Percentiles rank a stretch among this genome's conserved stretches.
Conservation (phyloP, 2,888 invertebrate genomes). For the Pandemis corylana region DNA sequence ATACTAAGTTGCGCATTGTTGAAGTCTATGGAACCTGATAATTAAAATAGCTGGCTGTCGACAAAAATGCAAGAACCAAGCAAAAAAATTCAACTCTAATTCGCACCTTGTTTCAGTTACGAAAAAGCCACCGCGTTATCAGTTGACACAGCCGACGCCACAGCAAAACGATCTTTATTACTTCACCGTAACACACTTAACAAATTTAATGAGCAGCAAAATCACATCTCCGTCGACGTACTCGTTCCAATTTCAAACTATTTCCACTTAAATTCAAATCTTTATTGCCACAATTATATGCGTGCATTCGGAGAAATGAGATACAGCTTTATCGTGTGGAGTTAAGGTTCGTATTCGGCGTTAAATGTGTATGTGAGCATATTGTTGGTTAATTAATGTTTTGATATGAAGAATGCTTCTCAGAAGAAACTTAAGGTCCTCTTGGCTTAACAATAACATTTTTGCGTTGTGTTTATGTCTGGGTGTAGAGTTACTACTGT, state of each 20-base stretch:
- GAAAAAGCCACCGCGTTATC: neutral
- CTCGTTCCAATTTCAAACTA: constrained; percentile 71
- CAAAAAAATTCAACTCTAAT: constrained; percentile 3
- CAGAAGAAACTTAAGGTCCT: constrained; percentile 68
- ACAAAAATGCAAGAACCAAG: constrained; percentile 6
- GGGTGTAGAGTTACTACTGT: constrained; percentile 69
- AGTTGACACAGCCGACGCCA: neutral
- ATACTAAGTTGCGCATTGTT: neutral
- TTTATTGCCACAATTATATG: constrained; percentile 58
- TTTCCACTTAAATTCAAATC: constrained; percentile 72
- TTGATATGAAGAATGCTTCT: constrained; percentile 66
- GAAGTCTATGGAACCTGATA: neutral
- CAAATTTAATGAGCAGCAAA: constrained; percentile 28
- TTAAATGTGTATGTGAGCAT: constrained; percentile 32
- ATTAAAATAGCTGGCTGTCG: constrained; percentile 16
- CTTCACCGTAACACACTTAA: constrained; percentile 9
- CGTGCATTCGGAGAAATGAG: constrained; percentile 27
- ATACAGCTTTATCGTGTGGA: constrained; percentile 7
- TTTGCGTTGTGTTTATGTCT: constrained; percentile 69
- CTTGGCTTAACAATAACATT: constrained; percentile 70
- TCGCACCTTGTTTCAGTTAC: constrained; percentile 9
- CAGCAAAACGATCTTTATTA: constrained; percentile 19
- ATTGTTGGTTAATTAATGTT: constrained; percentile 54
- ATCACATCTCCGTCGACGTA: constrained; percentile 55
- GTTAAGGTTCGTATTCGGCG: constrained; percentile 29